Evolutionary conservation across 2,113 vertebrate genomes (phyloP).

Genomic region (Willisornis vidua): DNA sequence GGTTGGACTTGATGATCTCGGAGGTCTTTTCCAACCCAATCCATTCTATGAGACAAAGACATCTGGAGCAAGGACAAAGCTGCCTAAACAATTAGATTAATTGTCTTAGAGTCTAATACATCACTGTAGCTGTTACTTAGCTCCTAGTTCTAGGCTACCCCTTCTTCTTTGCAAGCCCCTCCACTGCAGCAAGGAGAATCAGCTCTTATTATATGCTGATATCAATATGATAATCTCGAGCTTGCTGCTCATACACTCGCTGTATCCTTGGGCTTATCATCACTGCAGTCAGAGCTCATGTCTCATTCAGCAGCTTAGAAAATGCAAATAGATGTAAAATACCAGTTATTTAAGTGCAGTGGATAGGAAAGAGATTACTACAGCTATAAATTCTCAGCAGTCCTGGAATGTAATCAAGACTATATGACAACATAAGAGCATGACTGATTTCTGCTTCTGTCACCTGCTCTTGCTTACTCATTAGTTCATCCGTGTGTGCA

Average conservation of each 20-base stretch:
- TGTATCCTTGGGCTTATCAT: background rate
- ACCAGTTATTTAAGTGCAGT: background rate
- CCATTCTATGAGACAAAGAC: background rate
- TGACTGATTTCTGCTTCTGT: slow-evolving; percentile 33
- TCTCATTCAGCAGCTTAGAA: background rate
- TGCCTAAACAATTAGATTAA: background rate
- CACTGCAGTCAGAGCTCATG: background rate
- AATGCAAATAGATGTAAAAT: slow-evolving; percentile 31
- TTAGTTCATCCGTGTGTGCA: slow-evolving; percentile 29
- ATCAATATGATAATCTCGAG: background rate
- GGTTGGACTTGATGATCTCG: too few species aligned
- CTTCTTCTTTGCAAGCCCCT: background rate
- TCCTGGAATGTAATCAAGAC: slow-evolving; percentile 22
- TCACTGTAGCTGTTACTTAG: background rate
- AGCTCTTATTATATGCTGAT: background rate
- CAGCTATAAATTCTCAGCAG: slow-evolving; percentile 12
- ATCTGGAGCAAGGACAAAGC: background rate
- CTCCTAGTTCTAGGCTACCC: background rate
- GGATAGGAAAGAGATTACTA: background rate
- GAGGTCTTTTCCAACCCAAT: too few species aligned
- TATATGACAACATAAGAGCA: slow-evolving; percentile 31
- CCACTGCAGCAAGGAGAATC: background rate
- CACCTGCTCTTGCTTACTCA: slow-evolving; percentile 40
- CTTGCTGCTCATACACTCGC: background rate
- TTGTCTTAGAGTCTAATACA: background rate